These are phyloP conservation scores for Chunga burmeisteri DNA, from an alignment of 2,113 vertebrate genomes.

Conservation along the genomic window DNA sequence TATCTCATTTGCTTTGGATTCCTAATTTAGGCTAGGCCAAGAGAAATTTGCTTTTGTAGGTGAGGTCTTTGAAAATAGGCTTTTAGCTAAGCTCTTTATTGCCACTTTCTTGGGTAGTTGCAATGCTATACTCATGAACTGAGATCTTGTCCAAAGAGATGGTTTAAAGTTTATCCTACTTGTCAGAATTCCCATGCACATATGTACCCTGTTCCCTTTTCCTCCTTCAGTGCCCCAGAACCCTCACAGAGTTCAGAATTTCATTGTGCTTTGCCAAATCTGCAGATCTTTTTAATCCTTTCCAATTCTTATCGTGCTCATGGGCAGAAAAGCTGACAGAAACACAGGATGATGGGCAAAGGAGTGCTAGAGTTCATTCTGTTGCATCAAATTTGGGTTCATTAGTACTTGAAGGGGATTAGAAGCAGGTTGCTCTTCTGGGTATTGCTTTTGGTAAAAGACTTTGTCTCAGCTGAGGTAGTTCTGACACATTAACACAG, in stretches of 20 bases:
- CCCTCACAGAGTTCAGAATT: slow-evolving; percentile 6
- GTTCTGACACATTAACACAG: neutral
- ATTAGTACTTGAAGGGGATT: slow-evolving; percentile 44
- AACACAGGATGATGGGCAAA: neutral
- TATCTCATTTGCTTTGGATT: neutral
- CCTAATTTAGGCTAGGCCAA: neutral
- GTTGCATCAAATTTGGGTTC: slow-evolving; percentile 41
- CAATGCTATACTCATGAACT: neutral
- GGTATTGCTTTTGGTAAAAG: slow-evolving; percentile 17
- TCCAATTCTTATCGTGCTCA: neutral
- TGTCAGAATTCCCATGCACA: slow-evolving; percentile 8
- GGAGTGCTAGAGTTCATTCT: slow-evolving; percentile 39
- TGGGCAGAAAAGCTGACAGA: slow-evolving; percentile 45
- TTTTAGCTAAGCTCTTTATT: neutral
- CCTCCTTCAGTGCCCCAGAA: neutral
- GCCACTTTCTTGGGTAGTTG: neutral
- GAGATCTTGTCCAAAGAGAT: neutral
- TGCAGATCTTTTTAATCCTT: slow-evolving; percentile 45
- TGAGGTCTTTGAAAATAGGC: neutral
- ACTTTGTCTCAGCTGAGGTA: slow-evolving; percentile 35
- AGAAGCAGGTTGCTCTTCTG: slow-evolving; percentile 52
- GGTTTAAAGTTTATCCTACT: neutral
- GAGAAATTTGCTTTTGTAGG: neutral
- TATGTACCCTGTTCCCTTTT: neutral
- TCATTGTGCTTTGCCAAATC: neutral